Percentiles rank a stretch among this genome's conserved stretches.
These are phyloP conservation scores for Lithophane semibrunnea DNA, from an alignment of 2,888 invertebrate genomes.

Conservation along the genomic window DNA sequence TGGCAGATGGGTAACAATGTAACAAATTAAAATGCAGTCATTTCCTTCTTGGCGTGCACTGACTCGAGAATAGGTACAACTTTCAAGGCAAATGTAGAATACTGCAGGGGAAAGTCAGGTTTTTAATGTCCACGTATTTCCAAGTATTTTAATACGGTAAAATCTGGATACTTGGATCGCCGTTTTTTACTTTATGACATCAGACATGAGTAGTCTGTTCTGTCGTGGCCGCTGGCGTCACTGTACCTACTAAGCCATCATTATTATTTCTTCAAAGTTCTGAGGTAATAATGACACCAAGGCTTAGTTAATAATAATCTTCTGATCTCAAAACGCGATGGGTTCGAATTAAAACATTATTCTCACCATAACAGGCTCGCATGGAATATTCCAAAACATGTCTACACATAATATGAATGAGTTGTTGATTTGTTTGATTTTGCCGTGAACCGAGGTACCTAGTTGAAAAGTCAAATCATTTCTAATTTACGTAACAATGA, in stretches of 20 bases:
- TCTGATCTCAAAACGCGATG: conserved; percentile 28
- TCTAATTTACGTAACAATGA: conserved; percentile 63
- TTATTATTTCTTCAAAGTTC: conserved; percentile 27
- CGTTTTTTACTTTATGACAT: conserved; percentile 38
- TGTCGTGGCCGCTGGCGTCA: conserved; percentile 14
- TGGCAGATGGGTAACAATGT: conserved; percentile 48
- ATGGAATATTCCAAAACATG: conserved; percentile 31
- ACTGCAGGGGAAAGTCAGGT: conserved; percentile 49
- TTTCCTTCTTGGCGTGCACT: conserved; percentile 54
- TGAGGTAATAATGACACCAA: conserved; percentile 12
- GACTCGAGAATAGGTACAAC: conserved; percentile 54
- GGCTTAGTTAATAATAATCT: conserved; percentile 18
- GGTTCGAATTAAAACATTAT: conserved; percentile 9
- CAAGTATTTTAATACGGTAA: conserved; percentile 28
- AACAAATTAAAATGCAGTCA: conserved; percentile 57
- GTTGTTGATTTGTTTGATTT: conserved; percentile 21
- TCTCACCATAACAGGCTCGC: not conserved
- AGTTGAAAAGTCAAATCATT: conserved; percentile 53
- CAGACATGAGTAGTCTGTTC: conserved; percentile 24
- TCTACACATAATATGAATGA: conserved; percentile 10
- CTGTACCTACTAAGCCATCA: conserved; percentile 1
- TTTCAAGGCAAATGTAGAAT: conserved; percentile 52
- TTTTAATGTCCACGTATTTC: conserved; percentile 26
- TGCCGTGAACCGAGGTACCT: conserved; percentile 23
- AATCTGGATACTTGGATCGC: conserved; percentile 18